Percentiles rank a stretch among this genome's conserved stretches.
phyloP scores from a whole-genome alignment of 2,888 invertebrate species.

The Eudasyphora cyanicolor region DNA sequence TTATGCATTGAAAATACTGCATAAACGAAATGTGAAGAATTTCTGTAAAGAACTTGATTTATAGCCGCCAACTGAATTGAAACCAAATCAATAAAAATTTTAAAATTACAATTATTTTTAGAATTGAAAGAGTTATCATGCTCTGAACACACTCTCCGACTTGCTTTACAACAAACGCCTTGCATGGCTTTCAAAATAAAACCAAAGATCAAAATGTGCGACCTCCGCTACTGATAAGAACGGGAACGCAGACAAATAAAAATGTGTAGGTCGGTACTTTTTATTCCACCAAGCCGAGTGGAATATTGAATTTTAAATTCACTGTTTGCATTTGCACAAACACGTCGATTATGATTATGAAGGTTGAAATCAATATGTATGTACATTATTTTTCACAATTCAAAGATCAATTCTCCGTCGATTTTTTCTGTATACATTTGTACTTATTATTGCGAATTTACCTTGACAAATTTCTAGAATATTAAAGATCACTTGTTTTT shows the following conservation, averaged over 20 bases:
- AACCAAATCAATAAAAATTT: too few relatives aligned
- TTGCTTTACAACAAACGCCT: constrained; percentile 11
- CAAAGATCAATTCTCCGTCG: not conserved
- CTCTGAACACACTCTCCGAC: too few relatives aligned
- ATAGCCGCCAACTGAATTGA: too few relatives aligned
- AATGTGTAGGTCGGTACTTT: not conserved
- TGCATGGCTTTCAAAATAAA: constrained; percentile 40
- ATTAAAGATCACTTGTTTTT: constrained; percentile 36
- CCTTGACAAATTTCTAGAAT: constrained; percentile 50
- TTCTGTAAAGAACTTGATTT: too few relatives aligned
- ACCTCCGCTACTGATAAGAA: constrained; percentile 56
- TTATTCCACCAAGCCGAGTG: not conserved
- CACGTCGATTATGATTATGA: not conserved
- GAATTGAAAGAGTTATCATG: not conserved
- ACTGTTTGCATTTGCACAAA: not conserved
- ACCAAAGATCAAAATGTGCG: constrained; percentile 53
- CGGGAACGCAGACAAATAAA: constrained; percentile 17
- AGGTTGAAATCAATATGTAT: not conserved
- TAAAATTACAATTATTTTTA: not conserved
- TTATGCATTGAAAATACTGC: too few relatives aligned
- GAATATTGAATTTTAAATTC: not conserved
- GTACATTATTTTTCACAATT: not conserved
- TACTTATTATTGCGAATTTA: constrained; percentile 23
- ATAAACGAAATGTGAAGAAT: too few relatives aligned
- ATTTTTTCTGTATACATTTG: not conserved